These are phyloP conservation scores for Fopius arisanus DNA, from an alignment of 1,140 invertebrate species.

Conservation along the genomic window DNA sequence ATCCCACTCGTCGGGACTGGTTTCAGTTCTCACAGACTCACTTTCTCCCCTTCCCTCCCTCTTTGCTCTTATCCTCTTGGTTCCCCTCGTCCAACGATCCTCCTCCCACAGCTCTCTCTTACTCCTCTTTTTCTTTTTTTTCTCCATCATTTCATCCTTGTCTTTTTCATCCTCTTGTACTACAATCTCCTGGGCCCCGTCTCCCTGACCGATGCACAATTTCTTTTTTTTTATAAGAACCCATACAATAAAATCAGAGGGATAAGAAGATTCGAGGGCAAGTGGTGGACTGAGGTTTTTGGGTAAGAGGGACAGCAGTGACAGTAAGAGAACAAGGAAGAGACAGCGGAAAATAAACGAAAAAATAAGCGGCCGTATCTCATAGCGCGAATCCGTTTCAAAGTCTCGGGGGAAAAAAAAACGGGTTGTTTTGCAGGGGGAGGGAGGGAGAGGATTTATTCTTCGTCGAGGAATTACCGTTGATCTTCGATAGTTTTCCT, in stretches of 20 bases:
- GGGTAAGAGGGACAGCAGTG: background rate
- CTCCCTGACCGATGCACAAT: conserved; percentile 31
- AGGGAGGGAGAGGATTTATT: background rate
- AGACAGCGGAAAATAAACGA: conserved; percentile 14
- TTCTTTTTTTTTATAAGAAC: conserved; percentile 27
- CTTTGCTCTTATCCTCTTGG: background rate
- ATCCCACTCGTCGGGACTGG: conserved; percentile 37
- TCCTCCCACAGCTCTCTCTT: conserved; percentile 9
- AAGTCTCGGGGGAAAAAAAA: background rate
- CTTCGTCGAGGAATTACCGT: background rate
- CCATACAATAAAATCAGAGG: conserved; percentile 36
- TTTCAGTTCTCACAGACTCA: conserved; percentile 43
- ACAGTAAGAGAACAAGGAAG: background rate
- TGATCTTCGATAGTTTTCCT: background rate
- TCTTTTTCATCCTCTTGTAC: conserved; percentile 20
- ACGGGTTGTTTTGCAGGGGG: background rate
- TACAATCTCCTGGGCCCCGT: conserved; percentile 15
- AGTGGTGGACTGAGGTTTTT: conserved; percentile 20
- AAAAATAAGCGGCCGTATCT: background rate
- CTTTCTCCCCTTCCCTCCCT: conserved; percentile 15
- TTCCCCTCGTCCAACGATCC: background rate
- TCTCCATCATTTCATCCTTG: conserved; percentile 6
- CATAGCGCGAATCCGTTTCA: background rate
- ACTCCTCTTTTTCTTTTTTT: conserved; percentile 15
- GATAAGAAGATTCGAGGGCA: conserved; percentile 36